These are phyloP conservation scores for Palythoa caribaeorum DNA, from an alignment of 92 coral and sea anemone species.

Conservation along the genomic window DNA sequence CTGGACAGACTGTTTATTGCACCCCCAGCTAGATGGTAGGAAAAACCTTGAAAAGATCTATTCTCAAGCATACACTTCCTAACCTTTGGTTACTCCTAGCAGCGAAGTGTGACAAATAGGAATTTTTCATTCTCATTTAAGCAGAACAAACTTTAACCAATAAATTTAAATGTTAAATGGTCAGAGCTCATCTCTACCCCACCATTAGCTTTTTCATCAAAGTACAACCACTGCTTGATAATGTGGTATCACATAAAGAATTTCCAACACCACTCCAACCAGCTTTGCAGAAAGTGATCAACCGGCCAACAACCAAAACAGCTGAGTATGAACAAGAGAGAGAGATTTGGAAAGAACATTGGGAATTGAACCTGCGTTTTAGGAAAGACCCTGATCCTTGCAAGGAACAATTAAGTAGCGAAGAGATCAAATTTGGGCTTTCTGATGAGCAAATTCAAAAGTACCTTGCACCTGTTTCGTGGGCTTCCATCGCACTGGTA, in stretches of 20 bases:
- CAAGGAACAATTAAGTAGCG: background rate
- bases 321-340: constrained; percentile 16
- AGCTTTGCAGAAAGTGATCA: constrained; percentile 34
- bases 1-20: background rate
- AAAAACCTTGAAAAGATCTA: too few species aligned
- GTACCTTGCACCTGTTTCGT: constrained; percentile 19
- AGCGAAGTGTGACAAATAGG: background rate
- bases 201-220: constrained; percentile 25
- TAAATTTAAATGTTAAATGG: constrained; percentile 13
- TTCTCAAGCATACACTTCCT: too few species aligned
- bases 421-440: background rate
- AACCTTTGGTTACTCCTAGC: background rate
- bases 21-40: too few species aligned
- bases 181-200: constrained; percentile 59
- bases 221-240: constrained; percentile 3
- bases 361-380: constrained; percentile 28
- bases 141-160: constrained; percentile 9
- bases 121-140: background rate
- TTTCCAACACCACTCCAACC: constrained; percentile 12
- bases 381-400: constrained; percentile 6
- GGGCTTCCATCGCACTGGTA: constrained; percentile 36
- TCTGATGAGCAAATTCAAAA: constrained; percentile 2
- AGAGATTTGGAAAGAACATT: constrained; percentile 38
- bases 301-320: constrained; percentile 41
- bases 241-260: constrained; percentile 1